These are phyloP conservation scores for Gerris buenoi DNA, from an alignment of 1,140 invertebrate species.

Conservation along the genomic window DNA sequence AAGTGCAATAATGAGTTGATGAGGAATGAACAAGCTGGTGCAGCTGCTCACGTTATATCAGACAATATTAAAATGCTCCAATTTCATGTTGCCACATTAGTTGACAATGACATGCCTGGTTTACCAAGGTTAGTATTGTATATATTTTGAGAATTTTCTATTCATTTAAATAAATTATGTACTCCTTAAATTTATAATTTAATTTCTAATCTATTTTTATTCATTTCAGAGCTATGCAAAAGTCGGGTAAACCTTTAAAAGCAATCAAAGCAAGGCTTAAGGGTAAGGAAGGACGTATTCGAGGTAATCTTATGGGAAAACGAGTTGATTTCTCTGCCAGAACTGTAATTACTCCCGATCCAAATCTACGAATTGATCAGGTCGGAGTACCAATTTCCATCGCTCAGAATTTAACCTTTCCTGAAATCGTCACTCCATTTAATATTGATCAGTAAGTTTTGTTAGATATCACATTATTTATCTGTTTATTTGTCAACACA, in stretches of 20 bases:
- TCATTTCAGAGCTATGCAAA: conserved; percentile 84
- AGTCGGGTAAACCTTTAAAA: conserved; percentile 95
- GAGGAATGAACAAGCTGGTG: conserved; percentile 88
- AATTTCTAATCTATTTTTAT: too few species aligned
- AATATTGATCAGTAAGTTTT: conserved; percentile 75
- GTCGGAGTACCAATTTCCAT: conserved; percentile 96
- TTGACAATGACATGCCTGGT: conserved; percentile 98
- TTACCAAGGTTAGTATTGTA: conserved; percentile 83
- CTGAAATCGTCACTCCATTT: conserved; percentile 97
- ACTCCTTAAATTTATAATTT: too few species aligned
- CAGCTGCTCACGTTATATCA: conserved; percentile 86
- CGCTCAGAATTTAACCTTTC: conserved; percentile 97
- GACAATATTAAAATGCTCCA: conserved; percentile 98
- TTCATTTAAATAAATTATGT: too few species aligned
- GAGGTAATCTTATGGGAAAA: conserved; percentile 99
- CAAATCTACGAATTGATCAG: conserved; percentile 95
- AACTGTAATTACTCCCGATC: conserved; percentile 99
- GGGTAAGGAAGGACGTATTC: conserved; percentile 93
- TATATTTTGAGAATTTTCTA: too few species aligned
- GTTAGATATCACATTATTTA: too few species aligned
- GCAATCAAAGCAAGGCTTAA: conserved; percentile 84
- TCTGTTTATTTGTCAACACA: too few species aligned
- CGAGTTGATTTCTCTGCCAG: conserved; percentile 98
- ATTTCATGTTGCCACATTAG: conserved; percentile 93
- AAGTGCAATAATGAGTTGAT: conserved; percentile 95